phyloP scores from a whole-genome alignment of 2,888 invertebrate species.

The Cantharis lateralis region DNA sequence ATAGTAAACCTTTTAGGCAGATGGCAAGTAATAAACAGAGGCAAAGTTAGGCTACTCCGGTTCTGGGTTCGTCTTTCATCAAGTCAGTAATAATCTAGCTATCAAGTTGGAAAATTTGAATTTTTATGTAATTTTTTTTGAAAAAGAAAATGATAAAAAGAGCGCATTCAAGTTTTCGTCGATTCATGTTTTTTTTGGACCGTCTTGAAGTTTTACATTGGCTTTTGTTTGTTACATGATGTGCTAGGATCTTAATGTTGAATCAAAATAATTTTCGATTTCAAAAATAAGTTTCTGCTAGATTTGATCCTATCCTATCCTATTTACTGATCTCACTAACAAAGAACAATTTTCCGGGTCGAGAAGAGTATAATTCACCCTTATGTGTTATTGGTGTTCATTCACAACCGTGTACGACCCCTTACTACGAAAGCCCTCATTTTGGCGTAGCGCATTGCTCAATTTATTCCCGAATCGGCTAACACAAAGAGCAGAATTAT shows the following conservation, averaged over 20 bases:
- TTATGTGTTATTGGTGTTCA: conserved; percentile 34
- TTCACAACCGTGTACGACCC: conserved; percentile 44
- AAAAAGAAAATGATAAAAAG: not conserved
- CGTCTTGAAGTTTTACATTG: not conserved
- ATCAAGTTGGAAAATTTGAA: too few relatives aligned
- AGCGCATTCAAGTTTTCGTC: not conserved
- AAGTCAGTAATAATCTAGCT: too few relatives aligned
- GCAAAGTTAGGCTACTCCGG: too few relatives aligned
- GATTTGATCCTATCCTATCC: not conserved
- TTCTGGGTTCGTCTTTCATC: too few relatives aligned
- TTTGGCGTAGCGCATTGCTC: conserved; percentile 22
- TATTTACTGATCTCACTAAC: conserved; percentile 7
- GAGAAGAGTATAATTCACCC: conserved; percentile 20
- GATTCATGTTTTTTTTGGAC: not conserved
- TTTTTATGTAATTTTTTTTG: not conserved
- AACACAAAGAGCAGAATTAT: conserved; percentile 24
- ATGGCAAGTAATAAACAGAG: too few relatives aligned
- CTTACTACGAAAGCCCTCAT: conserved; percentile 25
- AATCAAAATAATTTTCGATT: not conserved
- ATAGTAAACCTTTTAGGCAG: too few relatives aligned
- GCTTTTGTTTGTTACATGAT: not conserved
- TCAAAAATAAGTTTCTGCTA: not conserved
- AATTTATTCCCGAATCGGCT: conserved; percentile 20
- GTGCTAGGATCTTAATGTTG: not conserved
- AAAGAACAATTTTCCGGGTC: conserved; percentile 23